Conservation (phyloP, 2,797 vertebrate species). For the Channa striata region DNA sequence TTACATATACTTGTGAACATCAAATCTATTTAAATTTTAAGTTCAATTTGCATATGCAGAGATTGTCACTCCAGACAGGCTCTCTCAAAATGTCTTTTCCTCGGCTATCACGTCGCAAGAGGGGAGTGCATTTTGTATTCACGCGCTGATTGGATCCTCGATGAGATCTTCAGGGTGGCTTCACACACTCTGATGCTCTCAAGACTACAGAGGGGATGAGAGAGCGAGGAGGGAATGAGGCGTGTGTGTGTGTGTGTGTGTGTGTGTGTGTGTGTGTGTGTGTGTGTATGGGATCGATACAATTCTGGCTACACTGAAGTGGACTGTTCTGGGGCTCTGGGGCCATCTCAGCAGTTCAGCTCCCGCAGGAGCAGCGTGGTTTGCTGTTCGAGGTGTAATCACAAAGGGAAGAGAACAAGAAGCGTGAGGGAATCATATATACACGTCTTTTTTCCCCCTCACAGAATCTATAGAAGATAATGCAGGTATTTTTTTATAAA, state of each 20-base stretch:
- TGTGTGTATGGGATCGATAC: conserved; percentile 71
- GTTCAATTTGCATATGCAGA: conserved; percentile 90
- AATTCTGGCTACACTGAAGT: conserved; percentile 90
- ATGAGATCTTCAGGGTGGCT: conserved; percentile 85
- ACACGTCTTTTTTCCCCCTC: conserved; percentile 44
- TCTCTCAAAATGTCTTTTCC: conserved; percentile 24
- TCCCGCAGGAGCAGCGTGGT: conserved; percentile 68
- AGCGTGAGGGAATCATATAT: conserved; percentile 63
- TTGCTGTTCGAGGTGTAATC: conserved; percentile 89
- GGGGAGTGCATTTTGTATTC: conserved; percentile 74
- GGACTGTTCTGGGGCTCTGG: conserved; percentile 80
- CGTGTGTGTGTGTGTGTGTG: conserved; percentile 55
- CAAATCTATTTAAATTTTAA: conserved; percentile 75
- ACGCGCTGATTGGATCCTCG: conserved; percentile 85
- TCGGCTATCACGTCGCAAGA: conserved; percentile 71
- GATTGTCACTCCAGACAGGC: conserved; percentile 63
- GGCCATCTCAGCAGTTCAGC: conserved; percentile 43
- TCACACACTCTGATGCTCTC: conserved; percentile 70
- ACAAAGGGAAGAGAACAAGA: conserved; percentile 84
- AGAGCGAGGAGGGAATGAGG: conserved; percentile 45
- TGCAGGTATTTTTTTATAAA: conserved; percentile 16
- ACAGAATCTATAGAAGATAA: conserved; percentile 29
- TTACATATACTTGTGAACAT: conserved; percentile 63
- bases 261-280: no score
- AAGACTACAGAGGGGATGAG: conserved; percentile 79